Percentiles rank a stretch among this genome's conserved stretches.
phyloP scores from a whole-genome alignment of 35 echinoderm and acorn worm species.

The Lytechinus pictus region DNA sequence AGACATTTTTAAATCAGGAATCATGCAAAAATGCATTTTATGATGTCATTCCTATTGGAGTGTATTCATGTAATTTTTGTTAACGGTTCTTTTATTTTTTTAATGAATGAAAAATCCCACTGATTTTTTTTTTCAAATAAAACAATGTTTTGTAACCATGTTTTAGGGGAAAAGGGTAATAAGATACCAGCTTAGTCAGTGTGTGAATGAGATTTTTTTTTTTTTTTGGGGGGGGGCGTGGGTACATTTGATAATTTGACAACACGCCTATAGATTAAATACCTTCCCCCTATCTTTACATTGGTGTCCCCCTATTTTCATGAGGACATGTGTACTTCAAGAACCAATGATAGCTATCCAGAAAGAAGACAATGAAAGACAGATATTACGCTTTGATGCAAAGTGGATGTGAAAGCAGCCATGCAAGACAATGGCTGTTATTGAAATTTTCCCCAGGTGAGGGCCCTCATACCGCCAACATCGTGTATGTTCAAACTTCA shows the following conservation, averaged over 20 bases:
- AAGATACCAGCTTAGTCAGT: no score
- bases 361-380: background rate
- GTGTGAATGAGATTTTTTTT: background rate
- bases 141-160: no score
- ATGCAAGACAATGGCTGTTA: background rate
- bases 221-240: background rate
- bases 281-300: no score
- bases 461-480: background rate
- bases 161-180: no score
- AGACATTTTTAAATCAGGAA: no score
- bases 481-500: background rate
- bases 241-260: background rate
- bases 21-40: no score
- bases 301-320: background rate
- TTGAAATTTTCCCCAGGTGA: background rate
- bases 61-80: no score
- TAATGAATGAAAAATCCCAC: no score
- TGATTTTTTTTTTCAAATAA: no score
- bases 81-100: no score
- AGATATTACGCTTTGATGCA: background rate
- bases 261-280: no score
- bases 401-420: background rate
- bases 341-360: background rate
- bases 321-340: background rate
- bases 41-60: no score